Conservation (phyloP, 2,888 invertebrate genomes). For the Drosophila nigritarsus region DNA sequence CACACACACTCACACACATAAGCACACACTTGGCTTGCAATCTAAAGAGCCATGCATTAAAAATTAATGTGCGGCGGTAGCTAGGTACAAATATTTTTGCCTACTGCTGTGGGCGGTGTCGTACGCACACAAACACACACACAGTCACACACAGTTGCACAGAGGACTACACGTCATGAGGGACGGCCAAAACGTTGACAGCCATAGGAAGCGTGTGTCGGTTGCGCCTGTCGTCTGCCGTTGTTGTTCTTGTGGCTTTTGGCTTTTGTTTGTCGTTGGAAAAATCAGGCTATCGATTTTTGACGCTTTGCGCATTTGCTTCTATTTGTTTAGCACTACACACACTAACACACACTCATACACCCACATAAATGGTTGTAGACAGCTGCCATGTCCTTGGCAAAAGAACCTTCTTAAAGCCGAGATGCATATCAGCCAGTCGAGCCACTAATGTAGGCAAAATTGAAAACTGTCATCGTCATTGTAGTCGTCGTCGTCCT, state of each 20-base stretch:
- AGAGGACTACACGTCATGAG: constrained; percentile 1
- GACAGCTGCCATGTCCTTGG: constrained; percentile 55
- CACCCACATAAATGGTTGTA: constrained; percentile 24
- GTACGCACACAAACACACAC: constrained; percentile 6
- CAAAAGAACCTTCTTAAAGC: constrained; percentile 52
- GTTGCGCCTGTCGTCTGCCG: constrained; percentile 36
- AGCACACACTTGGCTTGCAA: constrained; percentile 12
- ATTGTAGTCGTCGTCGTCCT: neutral
- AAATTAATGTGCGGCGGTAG: constrained; percentile 44
- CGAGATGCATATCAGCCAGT: constrained; percentile 33
- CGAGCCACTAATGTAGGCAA: constrained; percentile 13
- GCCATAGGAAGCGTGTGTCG: constrained; percentile 51
- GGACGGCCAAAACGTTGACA: constrained; percentile 45
- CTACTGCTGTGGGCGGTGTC: constrained; percentile 47
- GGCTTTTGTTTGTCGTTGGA: constrained; percentile 70
- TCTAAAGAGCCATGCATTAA: constrained; percentile 50
- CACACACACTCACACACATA: neutral
- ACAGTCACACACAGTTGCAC: neutral
- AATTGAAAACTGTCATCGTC: constrained; percentile 47
- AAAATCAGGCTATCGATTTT: constrained; percentile 78
- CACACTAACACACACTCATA: constrained; percentile 13
- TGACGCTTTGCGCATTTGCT: constrained; percentile 57
- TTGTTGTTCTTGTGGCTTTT: constrained; percentile 14
- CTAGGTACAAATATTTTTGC: constrained; percentile 47
- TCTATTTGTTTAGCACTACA: constrained; percentile 50